Evolutionary conservation across 1,140 invertebrate genomes (phyloP).

Genomic region (Bombus waltoni): DNA sequence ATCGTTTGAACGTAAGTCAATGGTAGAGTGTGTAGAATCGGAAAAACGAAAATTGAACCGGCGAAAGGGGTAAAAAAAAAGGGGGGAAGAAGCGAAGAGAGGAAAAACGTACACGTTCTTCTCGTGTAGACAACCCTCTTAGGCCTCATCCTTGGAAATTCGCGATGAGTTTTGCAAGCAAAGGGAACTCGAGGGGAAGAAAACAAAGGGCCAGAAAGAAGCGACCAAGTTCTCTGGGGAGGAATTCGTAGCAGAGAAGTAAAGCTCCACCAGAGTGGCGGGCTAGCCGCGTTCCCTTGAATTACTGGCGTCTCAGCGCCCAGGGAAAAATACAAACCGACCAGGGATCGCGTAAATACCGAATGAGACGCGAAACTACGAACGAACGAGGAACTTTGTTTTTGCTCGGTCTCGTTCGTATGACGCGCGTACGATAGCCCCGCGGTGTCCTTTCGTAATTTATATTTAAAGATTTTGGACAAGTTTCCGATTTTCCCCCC

Average conservation of each 20-base stretch:
- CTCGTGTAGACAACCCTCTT: not conserved
- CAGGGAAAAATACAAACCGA: constrained; percentile 49
- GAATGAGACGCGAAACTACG: constrained; percentile 47
- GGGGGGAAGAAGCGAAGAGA: not conserved
- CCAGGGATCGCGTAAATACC: constrained; percentile 49
- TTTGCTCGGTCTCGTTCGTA: not conserved
- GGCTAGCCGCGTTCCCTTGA: constrained; percentile 51
- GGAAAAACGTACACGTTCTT: not conserved
- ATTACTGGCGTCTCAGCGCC: constrained; percentile 46
- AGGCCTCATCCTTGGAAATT: not conserved
- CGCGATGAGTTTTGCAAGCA: not conserved
- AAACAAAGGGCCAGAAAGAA: constrained; percentile 40
- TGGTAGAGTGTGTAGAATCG: not conserved
- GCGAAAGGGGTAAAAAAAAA: not conserved
- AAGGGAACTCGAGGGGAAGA: not conserved
- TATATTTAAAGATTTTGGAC: not conserved
- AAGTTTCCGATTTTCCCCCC: not conserved
- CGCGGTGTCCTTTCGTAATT: not conserved
- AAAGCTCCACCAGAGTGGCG: constrained; percentile 34
- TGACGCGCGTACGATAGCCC: not conserved
- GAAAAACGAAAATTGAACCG: not conserved
- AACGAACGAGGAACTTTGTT: constrained; percentile 10
- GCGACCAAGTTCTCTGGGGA: constrained; percentile 40
- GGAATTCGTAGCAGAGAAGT: constrained; percentile 53
- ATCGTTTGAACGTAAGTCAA: too few species aligned